phyloP scores from a whole-genome alignment of 2,888 invertebrate species.

The Boloria euphrosyne region DNA sequence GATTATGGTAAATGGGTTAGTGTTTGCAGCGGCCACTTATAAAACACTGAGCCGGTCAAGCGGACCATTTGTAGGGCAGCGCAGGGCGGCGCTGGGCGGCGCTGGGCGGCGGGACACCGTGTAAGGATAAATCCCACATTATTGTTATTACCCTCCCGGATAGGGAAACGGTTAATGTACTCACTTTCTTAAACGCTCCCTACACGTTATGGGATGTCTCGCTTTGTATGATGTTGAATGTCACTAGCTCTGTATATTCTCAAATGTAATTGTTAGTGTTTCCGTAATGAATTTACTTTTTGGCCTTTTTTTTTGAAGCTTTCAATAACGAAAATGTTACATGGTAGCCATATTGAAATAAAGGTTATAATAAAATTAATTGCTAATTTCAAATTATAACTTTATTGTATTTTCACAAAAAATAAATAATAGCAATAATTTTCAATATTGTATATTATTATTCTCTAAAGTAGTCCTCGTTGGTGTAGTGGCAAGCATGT shows the following conservation, averaged over 20 bases:
- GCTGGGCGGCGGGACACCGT: constrained; percentile 56
- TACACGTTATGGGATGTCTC: constrained; percentile 25
- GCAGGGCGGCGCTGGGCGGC: constrained; percentile 47
- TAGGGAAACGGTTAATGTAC: constrained; percentile 28
- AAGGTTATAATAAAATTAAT: too few species aligned
- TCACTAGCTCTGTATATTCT: not conserved
- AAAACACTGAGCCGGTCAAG: constrained; percentile 53
- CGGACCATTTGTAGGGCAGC: constrained; percentile 29
- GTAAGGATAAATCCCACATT: constrained; percentile 58
- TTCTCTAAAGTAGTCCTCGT: too few species aligned
- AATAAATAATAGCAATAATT: too few species aligned
- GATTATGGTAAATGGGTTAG: constrained; percentile 67
- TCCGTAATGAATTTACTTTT: not conserved
- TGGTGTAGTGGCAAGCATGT: too few species aligned
- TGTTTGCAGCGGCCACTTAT: constrained; percentile 60
- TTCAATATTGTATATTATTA: too few species aligned
- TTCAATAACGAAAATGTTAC: too few species aligned
- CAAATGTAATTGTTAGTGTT: not conserved
- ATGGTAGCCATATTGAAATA: too few species aligned
- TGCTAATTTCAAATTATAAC: too few species aligned
- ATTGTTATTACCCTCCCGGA: constrained; percentile 54
- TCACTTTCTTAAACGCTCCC: constrained; percentile 27
- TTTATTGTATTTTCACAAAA: too few species aligned
- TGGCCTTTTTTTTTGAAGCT: too few species aligned
- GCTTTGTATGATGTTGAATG: constrained; percentile 9